Evolutionary conservation across 2,888 invertebrate species (phyloP).

Genomic region (Blastobasis adustella): DNA sequence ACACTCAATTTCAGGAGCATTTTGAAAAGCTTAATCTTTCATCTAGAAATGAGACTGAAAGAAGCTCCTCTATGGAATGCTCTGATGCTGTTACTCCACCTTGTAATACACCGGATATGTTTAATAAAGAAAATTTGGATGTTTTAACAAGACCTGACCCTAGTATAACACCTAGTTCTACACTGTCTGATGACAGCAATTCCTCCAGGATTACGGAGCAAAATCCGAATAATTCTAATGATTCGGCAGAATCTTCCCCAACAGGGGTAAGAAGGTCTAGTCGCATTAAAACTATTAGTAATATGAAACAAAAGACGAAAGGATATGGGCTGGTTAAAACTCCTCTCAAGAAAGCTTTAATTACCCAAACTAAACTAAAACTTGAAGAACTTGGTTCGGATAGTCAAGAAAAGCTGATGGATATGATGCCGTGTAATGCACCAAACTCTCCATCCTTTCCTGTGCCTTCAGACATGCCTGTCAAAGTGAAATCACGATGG

Average conservation of each 20-base stretch:
- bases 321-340: slow-evolving; percentile 79
- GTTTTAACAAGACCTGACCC: slow-evolving; percentile 52
- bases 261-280: slow-evolving; percentile 81
- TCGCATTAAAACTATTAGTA: slow-evolving; percentile 84
- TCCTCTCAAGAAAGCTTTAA: slow-evolving; percentile 62
- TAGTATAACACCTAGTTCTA: slow-evolving; percentile 61
- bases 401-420: slow-evolving; percentile 55
- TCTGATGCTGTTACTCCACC: slow-evolving; percentile 34
- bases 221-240: slow-evolving; percentile 51
- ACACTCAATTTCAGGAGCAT: slow-evolving; percentile 52
- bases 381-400: slow-evolving; percentile 76
- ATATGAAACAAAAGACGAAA: slow-evolving; percentile 78
- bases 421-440: slow-evolving; percentile 32
- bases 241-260: slow-evolving; percentile 66
- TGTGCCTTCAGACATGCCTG: slow-evolving; percentile 77
- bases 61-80: slow-evolving; percentile 39
- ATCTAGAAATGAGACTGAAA: slow-evolving; percentile 23
- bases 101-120: slow-evolving; percentile 43
- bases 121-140: slow-evolving; percentile 36
- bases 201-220: slow-evolving; percentile 55
- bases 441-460: slow-evolving; percentile 59
- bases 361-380: slow-evolving; percentile 68
- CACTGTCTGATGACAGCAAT: slow-evolving; percentile 64
- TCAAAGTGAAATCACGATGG: slow-evolving; percentile 88
- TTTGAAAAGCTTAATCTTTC: slow-evolving; percentile 54